Base-by-base conservation (phyloP, 1,140 invertebrate genomes). In the Chelonus insularis region DNA sequence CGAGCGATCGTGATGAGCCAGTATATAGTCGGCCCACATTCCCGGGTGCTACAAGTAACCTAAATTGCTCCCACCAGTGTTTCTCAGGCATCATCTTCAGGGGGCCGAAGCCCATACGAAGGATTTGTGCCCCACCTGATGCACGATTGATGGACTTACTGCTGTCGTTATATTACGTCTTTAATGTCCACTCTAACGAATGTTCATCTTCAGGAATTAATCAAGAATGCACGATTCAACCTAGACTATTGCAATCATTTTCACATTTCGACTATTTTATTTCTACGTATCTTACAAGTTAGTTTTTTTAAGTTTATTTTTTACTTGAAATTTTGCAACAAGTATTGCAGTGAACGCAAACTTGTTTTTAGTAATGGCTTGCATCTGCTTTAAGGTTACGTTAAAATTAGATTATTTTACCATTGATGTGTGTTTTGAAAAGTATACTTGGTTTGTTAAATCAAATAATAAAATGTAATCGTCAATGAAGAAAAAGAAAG, bases 11-110 rank as follows among this genome's bases (percentile, higher is more conserved):
- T 71, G 72, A 72, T 74, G 76, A 76, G 75, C 75, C 72, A 71
- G 79, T 81, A 81, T 81, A 81, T 81, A 81, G 68, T 77, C 78
- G 77, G 78, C 79, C 77, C 77, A 81, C 79, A 81, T 81, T 81
- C 78, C 72, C 78, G 75, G 71, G 63, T 78, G 77, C 72, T 76
- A 77, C 76, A 72, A 79, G 76, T 81, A 81, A 81, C 78, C 78
- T 76, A 79, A 78, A 79, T 81, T 74, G 66, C 76, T 75, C 78
- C 77, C 78, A 75, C 78, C 71, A 65, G 25, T 51, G 18, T 16
- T 16, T 12, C 4, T 32, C 7, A 32, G 36, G 39, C 63, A 41
- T 58, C 59, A 55, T 61, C 58, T 54, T 60, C 63, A 65, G 45
- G 48, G 57, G 21, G 14, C 16, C 20, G 12, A 20, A 18, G 34